Evolutionary conservation across 2,797 vertebrate genomes (phyloP), one percentile per base, ranked within the genome.

Genomic region (Garrulus glandarius): DNA sequence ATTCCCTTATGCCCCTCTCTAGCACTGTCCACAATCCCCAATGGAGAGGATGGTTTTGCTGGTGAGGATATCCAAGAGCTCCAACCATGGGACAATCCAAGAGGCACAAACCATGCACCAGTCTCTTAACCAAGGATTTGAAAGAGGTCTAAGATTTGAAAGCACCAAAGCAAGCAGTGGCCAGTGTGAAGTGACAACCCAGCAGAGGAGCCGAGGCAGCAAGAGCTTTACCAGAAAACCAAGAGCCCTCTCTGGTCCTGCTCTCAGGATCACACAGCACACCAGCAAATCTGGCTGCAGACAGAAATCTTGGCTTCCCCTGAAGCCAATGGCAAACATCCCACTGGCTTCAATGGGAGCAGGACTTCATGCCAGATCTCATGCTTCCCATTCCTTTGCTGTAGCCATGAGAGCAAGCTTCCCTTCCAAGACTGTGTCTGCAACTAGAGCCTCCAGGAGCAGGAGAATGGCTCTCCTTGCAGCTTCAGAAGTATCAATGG

Each of bases 361-460:
- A 92, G 75, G 22, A 97, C 78, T 93, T 24, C 49, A 53, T 27
- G 93, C 96, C 95, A 96, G 92, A 96, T 95, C 95, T 96, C 92
- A 53, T 97, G 96, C 95, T 97, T 95, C 95, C 96, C 96, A 95
- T 97, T 96, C 95, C 89, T 97, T 60, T 41, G 43, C 91, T 0
- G 36, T 59, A 96, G 92, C 95, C 91, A 91, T 93, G 92, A 96
- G 89, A 94, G 87, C 95, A 84, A 88, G 43, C 71, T 94, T 94
- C 82, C 91, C 87, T 95, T 96, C 95, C 95, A 95, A 75, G 91
- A 92, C 95, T 91, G 84, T 92, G 91, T 94, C 95, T 96, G 93
- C 78, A 95, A 84, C 84, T 89, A 46, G 37, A 77, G 88, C 92
- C 92, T 94, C 86, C 91, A 96, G 95, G 44, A 96, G 60, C 86